Conservation (phyloP, 2,113 vertebrate species). For the Dissostichus mawsoni region DNA sequence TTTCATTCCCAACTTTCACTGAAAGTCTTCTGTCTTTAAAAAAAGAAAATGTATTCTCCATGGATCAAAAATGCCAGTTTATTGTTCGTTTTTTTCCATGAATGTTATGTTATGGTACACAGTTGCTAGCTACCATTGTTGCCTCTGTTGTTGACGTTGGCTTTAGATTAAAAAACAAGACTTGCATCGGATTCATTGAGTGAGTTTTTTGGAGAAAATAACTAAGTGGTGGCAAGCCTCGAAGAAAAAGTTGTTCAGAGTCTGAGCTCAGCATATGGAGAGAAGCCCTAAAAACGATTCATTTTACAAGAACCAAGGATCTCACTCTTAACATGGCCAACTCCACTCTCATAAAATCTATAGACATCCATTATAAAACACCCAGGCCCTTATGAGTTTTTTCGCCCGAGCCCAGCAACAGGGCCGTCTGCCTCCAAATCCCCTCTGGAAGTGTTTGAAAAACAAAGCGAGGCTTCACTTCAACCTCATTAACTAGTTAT, state of each 20-base stretch:
- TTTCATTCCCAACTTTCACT: constrained; percentile 30
- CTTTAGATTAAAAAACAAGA: constrained; percentile 37
- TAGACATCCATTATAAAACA: constrained; percentile 76
- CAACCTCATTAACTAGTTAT: constrained; percentile 79
- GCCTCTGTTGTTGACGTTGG: constrained; percentile 32
- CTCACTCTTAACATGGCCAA: constrained; percentile 69
- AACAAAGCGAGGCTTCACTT: constrained; percentile 74
- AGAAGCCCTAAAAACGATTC: constrained; percentile 67
- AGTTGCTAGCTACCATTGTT: constrained; percentile 2
- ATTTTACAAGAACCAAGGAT: constrained; percentile 74
- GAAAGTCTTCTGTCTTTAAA: not conserved
- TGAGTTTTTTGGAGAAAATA: constrained; percentile 30
- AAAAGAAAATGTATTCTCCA: not conserved
- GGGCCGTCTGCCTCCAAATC: constrained; percentile 61
- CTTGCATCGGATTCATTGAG: constrained; percentile 13
- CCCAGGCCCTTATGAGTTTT: constrained; percentile 62
- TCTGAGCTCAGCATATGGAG: constrained; percentile 65
- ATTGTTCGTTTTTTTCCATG: no score
- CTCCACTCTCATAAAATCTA: constrained; percentile 76
- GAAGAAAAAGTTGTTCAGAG: constrained; percentile 33
- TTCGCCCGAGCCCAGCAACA: constrained; percentile 54
- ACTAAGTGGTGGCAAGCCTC: constrained; percentile 18
- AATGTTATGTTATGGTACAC: no score
- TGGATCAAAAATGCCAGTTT: constrained; percentile 9
- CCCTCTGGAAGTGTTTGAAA: constrained; percentile 77